Evolutionary conservation across 2,797 vertebrate genomes (phyloP), one percentile per base, ranked within the genome.

Genomic region (Yasuhikotakia modesta): DNA sequence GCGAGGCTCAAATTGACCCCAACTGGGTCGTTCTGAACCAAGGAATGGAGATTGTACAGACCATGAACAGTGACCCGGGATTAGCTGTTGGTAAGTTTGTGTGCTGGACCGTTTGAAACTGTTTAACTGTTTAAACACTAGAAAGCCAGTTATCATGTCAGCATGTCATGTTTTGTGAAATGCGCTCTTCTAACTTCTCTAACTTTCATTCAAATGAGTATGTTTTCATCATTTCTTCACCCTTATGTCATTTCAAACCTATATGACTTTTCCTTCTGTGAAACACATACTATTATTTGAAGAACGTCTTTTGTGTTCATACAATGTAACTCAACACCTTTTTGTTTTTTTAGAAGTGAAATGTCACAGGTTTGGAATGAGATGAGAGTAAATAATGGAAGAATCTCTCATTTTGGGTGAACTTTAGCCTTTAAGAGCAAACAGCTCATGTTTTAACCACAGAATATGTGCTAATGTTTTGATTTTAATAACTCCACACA

Each of bases 51-150:
- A 99, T 99, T 73, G 95, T 99, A 67, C 97, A 99, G 90, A 99
- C 97, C 46, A 98, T 99, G 97, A 99, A 99, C 92, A 99, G 97
- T 4, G 98, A 99, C 86, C 98, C 98, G 1, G 97, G 98, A 80
- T 94, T 99, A 46, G 98, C 98, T 86, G 96, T 99, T 58, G 98
- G 97, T 98, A 90, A 35, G 95, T 91, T 67, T 65, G 45, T 17
- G 43, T 66, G 30, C 1, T 45, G 60, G 43, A 61, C 24, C 5
- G 46, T 13, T 48, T 5, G 3, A 32, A 27, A 45, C 5, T 22
- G 7, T 60, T 71, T 21, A 27, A 45, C 5, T 22, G 7, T 60
- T 71, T 21, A 58, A 58, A 72, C 27, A 53, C 19, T n/a, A 19
- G 52, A 53, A 48, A 48, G 14, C 46, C 1, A 8, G 35, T 16